phyloP scores from a whole-genome alignment of 2,888 invertebrate species.

The Trilocha varians region DNA sequence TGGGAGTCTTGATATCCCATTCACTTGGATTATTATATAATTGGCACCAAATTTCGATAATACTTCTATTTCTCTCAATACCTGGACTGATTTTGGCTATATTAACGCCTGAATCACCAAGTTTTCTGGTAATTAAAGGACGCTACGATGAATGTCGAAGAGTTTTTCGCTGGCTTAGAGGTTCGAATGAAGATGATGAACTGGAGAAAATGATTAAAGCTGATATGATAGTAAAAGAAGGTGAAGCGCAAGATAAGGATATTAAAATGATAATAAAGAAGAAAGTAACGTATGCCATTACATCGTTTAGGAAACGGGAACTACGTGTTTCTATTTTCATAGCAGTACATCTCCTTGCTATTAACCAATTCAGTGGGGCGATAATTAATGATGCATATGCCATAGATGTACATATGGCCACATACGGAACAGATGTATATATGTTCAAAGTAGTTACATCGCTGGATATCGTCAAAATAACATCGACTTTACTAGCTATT shows the following conservation, averaged over 20 bases:
- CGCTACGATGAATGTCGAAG: constrained; percentile 13
- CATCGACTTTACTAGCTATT: no score
- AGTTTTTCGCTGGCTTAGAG: constrained; percentile 62
- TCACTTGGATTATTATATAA: constrained; percentile 16
- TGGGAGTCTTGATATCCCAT: constrained; percentile 18
- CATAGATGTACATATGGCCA: no score
- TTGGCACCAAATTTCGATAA: constrained; percentile 23
- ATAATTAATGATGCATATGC: no score
- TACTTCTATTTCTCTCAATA: constrained; percentile 14
- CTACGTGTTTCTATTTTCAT: no score
- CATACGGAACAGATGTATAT: no score
- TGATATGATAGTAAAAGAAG: constrained; percentile 22
- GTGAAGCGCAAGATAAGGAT: constrained; percentile 8
- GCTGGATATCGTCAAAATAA: no score
- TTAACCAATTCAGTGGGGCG: no score
- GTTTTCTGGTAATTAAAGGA: constrained; percentile 18
- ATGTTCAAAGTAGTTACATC: not conserved
- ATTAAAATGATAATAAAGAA: constrained; percentile 4
- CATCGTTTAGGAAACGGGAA: no score
- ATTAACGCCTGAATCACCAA: constrained; percentile 25
- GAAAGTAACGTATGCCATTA: constrained; percentile 17
- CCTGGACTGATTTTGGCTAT: constrained; percentile 12
- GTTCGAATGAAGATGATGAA: constrained; percentile 39
- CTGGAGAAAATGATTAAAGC: constrained; percentile 30
- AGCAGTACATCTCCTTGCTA: no score